These are phyloP conservation scores for Leptopilina clavipes DNA, from an alignment of 1,140 invertebrate genomes.

Conservation along the genomic window DNA sequence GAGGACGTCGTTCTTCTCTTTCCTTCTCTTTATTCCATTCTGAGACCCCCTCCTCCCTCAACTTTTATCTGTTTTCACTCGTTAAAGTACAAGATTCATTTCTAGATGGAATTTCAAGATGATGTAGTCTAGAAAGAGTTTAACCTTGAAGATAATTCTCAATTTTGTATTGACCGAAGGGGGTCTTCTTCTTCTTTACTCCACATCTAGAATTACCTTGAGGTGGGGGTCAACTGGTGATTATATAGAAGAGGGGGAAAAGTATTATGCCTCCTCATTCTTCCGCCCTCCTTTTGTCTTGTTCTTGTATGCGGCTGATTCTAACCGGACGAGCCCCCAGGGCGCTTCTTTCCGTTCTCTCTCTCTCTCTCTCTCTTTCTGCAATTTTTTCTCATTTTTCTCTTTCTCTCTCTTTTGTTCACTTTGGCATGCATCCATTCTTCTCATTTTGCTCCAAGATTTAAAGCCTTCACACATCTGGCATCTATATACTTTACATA, in stretches of 20 bases:
- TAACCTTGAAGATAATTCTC: constrained; percentile 56
- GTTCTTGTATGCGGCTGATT: constrained; percentile 32
- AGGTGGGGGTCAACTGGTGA: not conserved
- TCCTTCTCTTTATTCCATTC: constrained; percentile 46
- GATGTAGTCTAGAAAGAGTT: constrained; percentile 40
- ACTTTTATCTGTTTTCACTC: not conserved
- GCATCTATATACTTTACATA: constrained; percentile 29
- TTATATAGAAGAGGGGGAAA: not conserved
- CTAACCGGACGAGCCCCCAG: constrained; percentile 49
- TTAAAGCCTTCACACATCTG: constrained; percentile 29
- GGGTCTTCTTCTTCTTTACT: constrained; percentile 2
- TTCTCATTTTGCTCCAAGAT: not conserved
- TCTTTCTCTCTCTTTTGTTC: constrained; percentile 5
- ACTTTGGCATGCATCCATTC: not conserved
- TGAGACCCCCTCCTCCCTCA: constrained; percentile 12
- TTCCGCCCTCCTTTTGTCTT: constrained; percentile 55
- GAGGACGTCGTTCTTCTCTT: constrained; percentile 53
- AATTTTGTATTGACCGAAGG: not conserved
- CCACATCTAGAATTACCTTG: constrained; percentile 52
- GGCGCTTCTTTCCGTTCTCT: constrained; percentile 33
- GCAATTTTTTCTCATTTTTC: constrained; percentile 11
- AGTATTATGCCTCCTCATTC: constrained; percentile 52
- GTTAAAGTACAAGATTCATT: not conserved
- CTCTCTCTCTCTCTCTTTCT: constrained; percentile 17
- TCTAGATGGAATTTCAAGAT: constrained; percentile 57